Base-by-base conservation (phyloP, 2,888 invertebrate genomes). In the Cremastinae sp. region DNA sequence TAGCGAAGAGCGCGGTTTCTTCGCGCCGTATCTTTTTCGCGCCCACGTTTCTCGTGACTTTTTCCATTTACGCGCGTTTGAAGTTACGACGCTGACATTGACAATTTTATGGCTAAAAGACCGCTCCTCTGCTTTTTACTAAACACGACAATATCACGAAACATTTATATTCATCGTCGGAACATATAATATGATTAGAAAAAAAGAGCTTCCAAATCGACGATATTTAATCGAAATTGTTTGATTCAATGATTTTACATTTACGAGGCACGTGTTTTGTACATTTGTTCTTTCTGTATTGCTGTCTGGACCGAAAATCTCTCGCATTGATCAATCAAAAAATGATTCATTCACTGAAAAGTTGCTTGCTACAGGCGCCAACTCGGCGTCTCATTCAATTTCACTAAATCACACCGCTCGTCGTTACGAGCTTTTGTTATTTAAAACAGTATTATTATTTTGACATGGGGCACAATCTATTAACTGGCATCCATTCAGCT, bases 381-480 rank as follows among this genome's bases (percentile, higher is more conserved):
- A 69, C 47, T 58, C 53, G 35, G 35, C 59, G 45, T 18, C 61
- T 70, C 69, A 70, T 76, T 69, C 59, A 61, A 70, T 73, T 61
- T 49, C 55, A 65, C 64, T 65, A 65, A 73, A 76, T 76, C 73
- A 76, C 69, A 64, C 59, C 10, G 68, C 53, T 41, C 41, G 53
- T 43, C 18, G 53, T 70, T 64, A 62, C 62, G 22, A 45, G 64
- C 76, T 76, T 73, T 73, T 76, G 76, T 76, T 76, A 76, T 76
- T 76, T 64, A 76, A 76, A 70, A 76, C 51, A 20, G 59, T 69
- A 65, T 58, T 51, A 47, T 53, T 73, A 73, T 76, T 76, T 76
- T 76, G 76, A 76, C 76, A 76, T 64, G 73, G 65, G 76, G 61
- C 73, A 76, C 59, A 73, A 76, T 76, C 76, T 69, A 76, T 76